Evolutionary conservation across 35 echinoderm and acorn worm species (phyloP).

Genomic region (Amphiura filiformis): DNA sequence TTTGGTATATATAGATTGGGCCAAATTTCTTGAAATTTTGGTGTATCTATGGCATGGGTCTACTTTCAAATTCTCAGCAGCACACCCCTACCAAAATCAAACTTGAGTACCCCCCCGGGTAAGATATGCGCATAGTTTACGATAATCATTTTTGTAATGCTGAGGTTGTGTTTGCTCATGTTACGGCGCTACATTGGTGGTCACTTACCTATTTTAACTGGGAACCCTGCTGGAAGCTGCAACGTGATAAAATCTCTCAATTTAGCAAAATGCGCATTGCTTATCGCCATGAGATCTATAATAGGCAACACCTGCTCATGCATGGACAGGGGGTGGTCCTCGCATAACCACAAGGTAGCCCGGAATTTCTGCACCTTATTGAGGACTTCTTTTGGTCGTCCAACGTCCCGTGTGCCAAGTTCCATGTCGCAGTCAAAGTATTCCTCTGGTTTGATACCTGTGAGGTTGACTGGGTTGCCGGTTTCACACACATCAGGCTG

Average conservation of each 20-base stretch:
- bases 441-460: slow-evolving; percentile 88
- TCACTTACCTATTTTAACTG: slow-evolving; percentile 98
- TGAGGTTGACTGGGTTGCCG: slow-evolving; percentile 66
- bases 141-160: no score
- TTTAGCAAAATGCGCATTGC: slow-evolving; percentile 96
- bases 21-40: no score
- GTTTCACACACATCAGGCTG: slow-evolving; percentile 55
- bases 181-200: no score
- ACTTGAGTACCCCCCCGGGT: no score
- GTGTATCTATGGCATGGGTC: no score
- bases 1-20: no score
- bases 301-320: slow-evolving; percentile 98
- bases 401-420: slow-evolving; percentile 78
- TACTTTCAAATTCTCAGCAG: no score
- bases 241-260: slow-evolving; percentile 94
- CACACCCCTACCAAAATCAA: no score
- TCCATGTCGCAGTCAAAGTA: slow-evolving; percentile 75
- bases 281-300: slow-evolving; percentile 98
- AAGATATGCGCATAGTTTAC: no score
- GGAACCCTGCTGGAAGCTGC: slow-evolving; percentile 92
- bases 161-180: no score
- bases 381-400: slow-evolving; percentile 78
- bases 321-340: slow-evolving; percentile 86
- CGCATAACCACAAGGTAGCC: slow-evolving; percentile 86
- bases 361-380: slow-evolving; percentile 94